Evolutionary conservation across 23 tunicate species (phyloP).

Genomic region (Pegea sp.): DNA sequence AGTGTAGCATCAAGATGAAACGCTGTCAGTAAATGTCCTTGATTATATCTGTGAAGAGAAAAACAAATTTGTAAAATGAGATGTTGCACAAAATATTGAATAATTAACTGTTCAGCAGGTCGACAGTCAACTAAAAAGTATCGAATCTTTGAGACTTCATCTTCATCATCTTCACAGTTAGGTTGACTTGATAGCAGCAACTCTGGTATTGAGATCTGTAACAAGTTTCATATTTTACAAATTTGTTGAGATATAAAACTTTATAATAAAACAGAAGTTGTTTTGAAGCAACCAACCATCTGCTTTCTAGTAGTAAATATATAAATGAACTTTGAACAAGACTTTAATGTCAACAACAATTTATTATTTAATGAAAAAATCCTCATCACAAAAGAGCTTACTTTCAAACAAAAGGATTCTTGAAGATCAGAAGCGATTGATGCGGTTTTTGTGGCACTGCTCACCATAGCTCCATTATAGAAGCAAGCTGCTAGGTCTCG

Average conservation of each 20-base stretch:
- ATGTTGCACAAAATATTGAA: not conserved
- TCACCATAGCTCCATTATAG: conserved; percentile 29
- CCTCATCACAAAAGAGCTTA: too few species aligned
- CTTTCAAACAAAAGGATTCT: conserved; percentile 43
- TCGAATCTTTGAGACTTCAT: conserved; percentile 5
- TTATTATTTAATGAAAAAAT: too few species aligned
- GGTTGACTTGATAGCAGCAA: conserved; percentile 27
- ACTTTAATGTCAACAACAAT: too few species aligned
- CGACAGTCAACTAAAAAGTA: conserved; percentile 73
- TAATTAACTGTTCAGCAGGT: conserved; percentile 24
- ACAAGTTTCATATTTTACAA: not conserved
- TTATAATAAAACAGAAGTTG: too few species aligned
- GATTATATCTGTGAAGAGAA: conserved; percentile 30
- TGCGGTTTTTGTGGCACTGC: conserved; percentile 15
- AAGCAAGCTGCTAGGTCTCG: conserved; percentile 45
- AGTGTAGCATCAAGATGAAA: conserved; percentile 78
- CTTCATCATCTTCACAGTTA: not conserved
- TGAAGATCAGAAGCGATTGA: conserved; percentile 19
- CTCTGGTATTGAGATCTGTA: conserved; percentile 33
- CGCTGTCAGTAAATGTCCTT: conserved; percentile 69
- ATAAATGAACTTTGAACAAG: too few species aligned
- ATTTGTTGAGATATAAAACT: too few species aligned
- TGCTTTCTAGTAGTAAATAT: too few species aligned
- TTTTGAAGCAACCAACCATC: too few species aligned
- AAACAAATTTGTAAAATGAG: not conserved